Evolutionary conservation across 2,888 invertebrate species (phyloP).

Genomic region (Trichogramma dendrolimi): DNA sequence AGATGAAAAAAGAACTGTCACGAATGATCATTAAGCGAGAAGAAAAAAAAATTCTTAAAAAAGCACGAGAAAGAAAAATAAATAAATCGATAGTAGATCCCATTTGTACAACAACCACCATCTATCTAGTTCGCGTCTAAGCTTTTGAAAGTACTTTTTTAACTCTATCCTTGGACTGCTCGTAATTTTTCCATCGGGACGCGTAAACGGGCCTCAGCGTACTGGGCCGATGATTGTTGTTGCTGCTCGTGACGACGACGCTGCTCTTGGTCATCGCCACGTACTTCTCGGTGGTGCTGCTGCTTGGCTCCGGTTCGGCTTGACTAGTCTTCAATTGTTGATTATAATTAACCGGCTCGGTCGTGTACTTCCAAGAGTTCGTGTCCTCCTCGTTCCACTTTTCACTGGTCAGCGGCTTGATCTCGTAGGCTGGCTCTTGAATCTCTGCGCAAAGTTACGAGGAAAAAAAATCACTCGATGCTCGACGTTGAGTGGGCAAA

Average conservation of each 20-base stretch:
- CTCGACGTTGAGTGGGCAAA: too few species aligned
- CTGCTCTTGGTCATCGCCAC: neutral
- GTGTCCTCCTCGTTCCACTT: slow-evolving; percentile 8
- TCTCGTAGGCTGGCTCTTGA: neutral
- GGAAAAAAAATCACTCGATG: too few species aligned
- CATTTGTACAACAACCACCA: too few species aligned
- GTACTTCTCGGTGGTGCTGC: neutral
- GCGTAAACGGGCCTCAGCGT: slow-evolving; percentile 29
- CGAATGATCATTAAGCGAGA: too few species aligned
- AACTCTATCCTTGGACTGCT: neutral
- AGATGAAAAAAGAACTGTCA: too few species aligned
- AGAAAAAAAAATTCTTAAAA: too few species aligned
- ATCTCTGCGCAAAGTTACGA: too few species aligned
- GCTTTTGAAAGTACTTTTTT: too few species aligned
- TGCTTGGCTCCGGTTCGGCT: neutral
- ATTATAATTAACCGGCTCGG: slow-evolving; percentile 2
- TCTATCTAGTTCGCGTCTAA: too few species aligned
- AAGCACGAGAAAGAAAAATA: too few species aligned
- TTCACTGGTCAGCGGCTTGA: neutral
- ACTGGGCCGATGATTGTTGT: neutral
- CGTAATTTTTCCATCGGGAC: slow-evolving; percentile 35
- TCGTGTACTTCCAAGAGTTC: slow-evolving; percentile 9
- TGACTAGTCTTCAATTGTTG: slow-evolving; percentile 13
- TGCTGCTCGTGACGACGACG: too few species aligned
- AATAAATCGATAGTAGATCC: too few species aligned